Conservation (phyloP, 2,888 invertebrate genomes). For the Parnassius orleans region DNA sequence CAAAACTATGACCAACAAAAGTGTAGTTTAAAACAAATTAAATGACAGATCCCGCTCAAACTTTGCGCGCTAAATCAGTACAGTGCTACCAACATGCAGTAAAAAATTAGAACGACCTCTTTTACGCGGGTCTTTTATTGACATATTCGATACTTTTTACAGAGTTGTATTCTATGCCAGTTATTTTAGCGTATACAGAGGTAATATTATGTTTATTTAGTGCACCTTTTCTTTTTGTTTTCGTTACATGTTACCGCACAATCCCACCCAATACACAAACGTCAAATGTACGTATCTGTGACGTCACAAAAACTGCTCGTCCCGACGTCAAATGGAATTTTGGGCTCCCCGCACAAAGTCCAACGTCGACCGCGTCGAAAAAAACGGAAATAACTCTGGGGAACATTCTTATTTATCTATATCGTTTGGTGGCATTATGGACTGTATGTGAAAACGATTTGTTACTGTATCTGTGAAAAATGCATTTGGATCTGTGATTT, state of each 20-base stretch:
- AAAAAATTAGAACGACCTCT: too few relatives aligned
- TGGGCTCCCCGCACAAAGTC: conserved; percentile 76
- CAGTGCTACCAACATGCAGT: too few relatives aligned
- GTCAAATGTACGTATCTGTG: conserved; percentile 44
- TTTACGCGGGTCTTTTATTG: too few relatives aligned
- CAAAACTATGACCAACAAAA: too few relatives aligned
- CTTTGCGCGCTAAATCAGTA: too few relatives aligned
- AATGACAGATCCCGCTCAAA: too few relatives aligned
- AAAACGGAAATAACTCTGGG: conserved; percentile 71
- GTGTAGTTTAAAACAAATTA: too few relatives aligned
- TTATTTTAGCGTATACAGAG: conserved; percentile 39
- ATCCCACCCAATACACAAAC: conserved; percentile 71
- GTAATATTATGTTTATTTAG: conserved; percentile 74
- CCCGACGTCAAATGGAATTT: conserved; percentile 63
- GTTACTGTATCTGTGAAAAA: conserved; percentile 41
- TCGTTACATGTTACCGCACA: conserved; percentile 79
- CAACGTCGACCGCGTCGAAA: conserved; percentile 79
- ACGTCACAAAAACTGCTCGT: conserved; percentile 44
- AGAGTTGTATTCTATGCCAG: background rate
- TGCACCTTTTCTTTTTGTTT: conserved; percentile 79
- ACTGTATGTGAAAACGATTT: conserved; percentile 36
- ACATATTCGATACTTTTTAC: too few relatives aligned
- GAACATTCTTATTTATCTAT: conserved; percentile 15
- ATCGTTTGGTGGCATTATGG: conserved; percentile 36
- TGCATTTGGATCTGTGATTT: conserved; percentile 70